A percentile compares a stretch with the other conserved stretches of the same genome.
Conservation (phyloP, 1,140 invertebrate genomes). For the Muscidifurax raptorellus region DNA sequence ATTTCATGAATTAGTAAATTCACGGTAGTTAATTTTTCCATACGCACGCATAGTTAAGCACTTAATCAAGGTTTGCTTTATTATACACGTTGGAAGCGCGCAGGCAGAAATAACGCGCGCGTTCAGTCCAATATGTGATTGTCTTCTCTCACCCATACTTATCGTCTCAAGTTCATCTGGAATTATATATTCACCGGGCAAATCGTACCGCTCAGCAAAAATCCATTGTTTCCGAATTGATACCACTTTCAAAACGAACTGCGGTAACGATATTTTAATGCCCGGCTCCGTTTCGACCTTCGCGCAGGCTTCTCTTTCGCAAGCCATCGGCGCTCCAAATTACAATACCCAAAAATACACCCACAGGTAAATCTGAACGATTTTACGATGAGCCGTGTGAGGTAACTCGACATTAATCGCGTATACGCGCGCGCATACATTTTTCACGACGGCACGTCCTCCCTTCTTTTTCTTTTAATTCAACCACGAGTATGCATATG, state of each 20-base stretch:
- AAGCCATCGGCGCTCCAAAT: background rate
- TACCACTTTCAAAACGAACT: background rate
- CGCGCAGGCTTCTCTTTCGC: slow-evolving; percentile 3
- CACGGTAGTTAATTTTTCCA: too few relatives aligned
- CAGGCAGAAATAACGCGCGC: background rate
- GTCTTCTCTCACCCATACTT: background rate
- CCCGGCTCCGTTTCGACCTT: slow-evolving; percentile 27
- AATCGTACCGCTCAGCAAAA: background rate
- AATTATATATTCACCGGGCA: background rate
- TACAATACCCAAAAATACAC: background rate
- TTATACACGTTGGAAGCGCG: background rate
- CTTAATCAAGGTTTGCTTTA: background rate
- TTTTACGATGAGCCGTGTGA: background rate
- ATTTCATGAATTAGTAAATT: too few relatives aligned
- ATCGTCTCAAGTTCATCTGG: background rate
- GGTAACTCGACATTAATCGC: slow-evolving; percentile 1
- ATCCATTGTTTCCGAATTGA: slow-evolving; percentile 3
- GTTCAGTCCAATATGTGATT: background rate
- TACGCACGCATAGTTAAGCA: background rate
- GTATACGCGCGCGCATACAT: background rate
- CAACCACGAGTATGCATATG: background rate
- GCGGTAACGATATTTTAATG: slow-evolving; percentile 9
- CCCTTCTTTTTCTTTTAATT: slow-evolving; percentile 35
- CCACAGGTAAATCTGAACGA: background rate
- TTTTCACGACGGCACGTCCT: background rate